These are phyloP conservation scores for Cotesia chilonis DNA, from an alignment of 1,140 invertebrate genomes.

Conservation along the genomic window DNA sequence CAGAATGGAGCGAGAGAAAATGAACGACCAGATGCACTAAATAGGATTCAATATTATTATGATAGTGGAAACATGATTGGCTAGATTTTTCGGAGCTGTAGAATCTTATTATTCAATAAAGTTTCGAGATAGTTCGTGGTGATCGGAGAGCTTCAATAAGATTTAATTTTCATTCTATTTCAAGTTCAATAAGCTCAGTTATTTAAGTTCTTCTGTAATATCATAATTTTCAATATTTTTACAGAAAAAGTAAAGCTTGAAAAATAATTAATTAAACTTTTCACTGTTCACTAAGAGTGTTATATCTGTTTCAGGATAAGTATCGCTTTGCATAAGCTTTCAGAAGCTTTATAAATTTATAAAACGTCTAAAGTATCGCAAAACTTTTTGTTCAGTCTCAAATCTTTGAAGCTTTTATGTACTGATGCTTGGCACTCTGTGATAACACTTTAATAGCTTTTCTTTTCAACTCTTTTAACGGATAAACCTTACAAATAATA, in stretches of 20 bases:
- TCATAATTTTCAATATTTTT: too few species aligned
- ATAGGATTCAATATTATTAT: not conserved
- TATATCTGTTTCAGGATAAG: too few species aligned
- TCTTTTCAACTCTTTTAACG: not conserved
- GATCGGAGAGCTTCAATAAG: too few species aligned
- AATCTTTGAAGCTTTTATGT: not conserved
- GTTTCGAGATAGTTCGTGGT: too few species aligned
- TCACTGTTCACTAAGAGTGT: too few species aligned
- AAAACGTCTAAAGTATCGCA: not conserved
- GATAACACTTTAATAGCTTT: constrained; percentile 8
- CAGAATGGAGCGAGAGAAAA: not conserved
- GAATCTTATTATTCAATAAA: constrained; percentile 5
- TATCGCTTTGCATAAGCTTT: constrained; percentile 7
- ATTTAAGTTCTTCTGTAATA: too few species aligned
- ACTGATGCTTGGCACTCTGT: not conserved
- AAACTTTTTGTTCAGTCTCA: not conserved
- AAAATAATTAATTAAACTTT: too few species aligned
- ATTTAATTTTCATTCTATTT: too few species aligned
- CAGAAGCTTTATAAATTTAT: constrained; percentile 6
- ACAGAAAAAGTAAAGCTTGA: too few species aligned
- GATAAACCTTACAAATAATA: not conserved
- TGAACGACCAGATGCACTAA: constrained; percentile 12
- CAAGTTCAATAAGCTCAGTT: too few species aligned
- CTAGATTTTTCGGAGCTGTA: constrained; percentile 2
- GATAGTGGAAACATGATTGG: constrained; percentile 18